Evolutionary conservation across 2,797 vertebrate species (phyloP), one percentile per base, ranked within the genome.

Genomic region (Falco concolor): DNA sequence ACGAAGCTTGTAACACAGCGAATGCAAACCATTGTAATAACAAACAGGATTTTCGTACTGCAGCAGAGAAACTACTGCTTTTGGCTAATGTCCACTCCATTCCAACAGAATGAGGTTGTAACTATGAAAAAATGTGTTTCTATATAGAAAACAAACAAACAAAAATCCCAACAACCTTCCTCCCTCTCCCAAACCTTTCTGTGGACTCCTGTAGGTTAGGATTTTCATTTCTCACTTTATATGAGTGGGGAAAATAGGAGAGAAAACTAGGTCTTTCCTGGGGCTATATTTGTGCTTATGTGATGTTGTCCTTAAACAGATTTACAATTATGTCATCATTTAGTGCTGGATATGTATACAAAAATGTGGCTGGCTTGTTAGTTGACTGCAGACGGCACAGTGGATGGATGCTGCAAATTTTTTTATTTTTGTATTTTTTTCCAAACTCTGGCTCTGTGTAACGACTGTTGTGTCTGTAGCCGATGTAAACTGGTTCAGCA

Each of bases 41-140:
- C 87, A 96, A 93, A 95, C 67, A 94, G 89, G 40, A 86, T 84
- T 95, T 94, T 95, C 80, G 47, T 84, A 74, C 19, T 87, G 45
- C 19, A 94, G 70, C 80, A 64, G 45, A 73, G 30, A 92, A 17
- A 88, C 96, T 97, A 96, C 84, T 89, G 78, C 81, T 95, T 95
- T 94, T 95, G 94, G 91, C 86, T 77, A 75, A 72, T 90, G 84
- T 94, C 80, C 83, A 87, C 38, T 83, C 82, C 83, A 89, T 95
- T 95, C 91, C 83, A 90, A 84, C 8, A 87, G 68, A 81, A 91
- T 93, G 85, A 90, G 75, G 22, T 44, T 84, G 13, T 73, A 84
- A 57, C 67, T 68, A 82, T 16, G 44, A 63, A 91, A 94, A 96
- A 19, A 74, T 30, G 6, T 67, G 21, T 76, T 89, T 75, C 40